Evolutionary conservation across 2,113 vertebrate species (phyloP).

Genomic region (Tragelaphus buxtoni): DNA sequence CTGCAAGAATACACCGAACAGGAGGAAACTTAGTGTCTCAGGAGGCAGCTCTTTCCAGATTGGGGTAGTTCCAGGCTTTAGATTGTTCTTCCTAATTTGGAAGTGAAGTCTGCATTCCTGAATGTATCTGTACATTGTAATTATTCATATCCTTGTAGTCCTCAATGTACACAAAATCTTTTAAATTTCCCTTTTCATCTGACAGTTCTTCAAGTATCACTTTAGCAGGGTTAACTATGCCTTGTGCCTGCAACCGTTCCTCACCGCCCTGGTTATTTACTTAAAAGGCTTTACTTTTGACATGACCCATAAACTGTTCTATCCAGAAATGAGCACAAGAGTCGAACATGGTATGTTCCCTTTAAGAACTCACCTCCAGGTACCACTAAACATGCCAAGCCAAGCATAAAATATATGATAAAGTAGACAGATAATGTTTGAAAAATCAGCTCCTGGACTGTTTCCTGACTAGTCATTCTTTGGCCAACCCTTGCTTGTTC

Average conservation of each 20-base stretch:
- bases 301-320: neutral
- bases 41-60: neutral
- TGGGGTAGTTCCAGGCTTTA: neutral
- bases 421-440: neutral
- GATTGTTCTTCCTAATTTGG: neutral
- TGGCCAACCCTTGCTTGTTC: neutral
- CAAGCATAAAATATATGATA: neutral
- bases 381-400: neutral
- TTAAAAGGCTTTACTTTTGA: neutral
- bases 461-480: neutral
- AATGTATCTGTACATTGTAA: neutral
- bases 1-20: neutral
- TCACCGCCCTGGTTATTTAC: neutral
- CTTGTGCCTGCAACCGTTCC: neutral
- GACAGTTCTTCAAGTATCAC: neutral
- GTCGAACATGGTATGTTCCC: rapidly evolving
- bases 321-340: neutral
- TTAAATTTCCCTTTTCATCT: neutral
- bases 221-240: neutral
- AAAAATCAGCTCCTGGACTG: neutral
- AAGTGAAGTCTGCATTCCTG: neutral
- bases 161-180: neutral
- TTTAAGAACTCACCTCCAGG: neutral
- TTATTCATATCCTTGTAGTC: neutral
- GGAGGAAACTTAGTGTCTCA: neutral